These are phyloP conservation scores for Hormaphis cornu DNA, from an alignment of 1,140 invertebrate genomes.

Conservation along the genomic window DNA sequence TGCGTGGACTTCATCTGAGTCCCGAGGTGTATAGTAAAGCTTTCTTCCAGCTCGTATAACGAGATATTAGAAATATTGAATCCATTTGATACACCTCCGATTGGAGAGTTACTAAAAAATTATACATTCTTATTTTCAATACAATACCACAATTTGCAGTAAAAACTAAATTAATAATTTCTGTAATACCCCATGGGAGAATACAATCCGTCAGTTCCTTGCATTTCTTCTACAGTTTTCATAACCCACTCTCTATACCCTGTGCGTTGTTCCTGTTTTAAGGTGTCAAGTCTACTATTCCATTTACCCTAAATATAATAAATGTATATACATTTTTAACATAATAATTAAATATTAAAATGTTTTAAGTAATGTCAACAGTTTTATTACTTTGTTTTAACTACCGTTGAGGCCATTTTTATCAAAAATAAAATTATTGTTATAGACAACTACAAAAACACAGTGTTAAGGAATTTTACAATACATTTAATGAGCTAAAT, in stretches of 20 bases:
- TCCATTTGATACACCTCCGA: neutral
- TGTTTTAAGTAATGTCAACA: neutral
- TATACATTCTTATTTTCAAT: neutral
- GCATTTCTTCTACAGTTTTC: slow-evolving; percentile 54
- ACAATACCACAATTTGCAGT: neutral
- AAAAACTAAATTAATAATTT: neutral
- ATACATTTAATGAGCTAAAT: neutral
- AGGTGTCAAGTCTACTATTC: slow-evolving; percentile 62
- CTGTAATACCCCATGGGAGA: slow-evolving; percentile 6
- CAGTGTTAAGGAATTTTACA: neutral
- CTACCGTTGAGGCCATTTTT: too few relatives aligned
- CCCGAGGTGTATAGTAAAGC: slow-evolving; percentile 93
- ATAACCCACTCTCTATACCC: slow-evolving; percentile 74
- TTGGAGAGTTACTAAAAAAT: slow-evolving; percentile 35
- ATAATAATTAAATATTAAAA: too few relatives aligned
- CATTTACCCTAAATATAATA: slow-evolving; percentile 44
- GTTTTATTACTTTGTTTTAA: too few relatives aligned
- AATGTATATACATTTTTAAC: neutral
- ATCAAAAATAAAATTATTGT: too few relatives aligned
- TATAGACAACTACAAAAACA: neutral
- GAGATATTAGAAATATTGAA: slow-evolving; percentile 24
- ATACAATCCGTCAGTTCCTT: slow-evolving; percentile 14
- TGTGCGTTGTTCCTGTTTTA: slow-evolving; percentile 60
- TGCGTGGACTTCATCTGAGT: slow-evolving; percentile 98
- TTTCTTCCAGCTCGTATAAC: slow-evolving; percentile 62